These are phyloP conservation scores for Ceratina australensis DNA, from an alignment of 1,140 invertebrate genomes.

Conservation along the genomic window DNA sequence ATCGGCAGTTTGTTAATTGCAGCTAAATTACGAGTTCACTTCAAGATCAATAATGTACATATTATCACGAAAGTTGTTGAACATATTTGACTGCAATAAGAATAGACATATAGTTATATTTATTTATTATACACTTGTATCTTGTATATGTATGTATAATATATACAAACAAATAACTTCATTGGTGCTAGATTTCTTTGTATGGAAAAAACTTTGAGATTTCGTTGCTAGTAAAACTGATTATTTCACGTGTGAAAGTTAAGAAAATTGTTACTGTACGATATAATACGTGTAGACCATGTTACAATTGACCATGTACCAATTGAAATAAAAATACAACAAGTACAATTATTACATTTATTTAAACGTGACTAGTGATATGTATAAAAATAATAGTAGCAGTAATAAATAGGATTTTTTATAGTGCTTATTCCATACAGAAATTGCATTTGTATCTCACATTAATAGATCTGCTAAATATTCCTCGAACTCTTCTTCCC, in stretches of 20 bases:
- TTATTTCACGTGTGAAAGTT: constrained; percentile 24
- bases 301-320: background rate
- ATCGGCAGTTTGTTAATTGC: background rate
- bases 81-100: constrained; percentile 28
- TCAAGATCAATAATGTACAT: constrained; percentile 19
- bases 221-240: background rate
- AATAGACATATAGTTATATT: constrained; percentile 26
- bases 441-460: constrained; percentile 66
- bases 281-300: constrained; percentile 5
- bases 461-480: constrained; percentile 84
- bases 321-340: constrained; percentile 34
- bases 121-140: constrained; percentile 33
- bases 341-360: constrained; percentile 33
- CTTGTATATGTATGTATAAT: background rate
- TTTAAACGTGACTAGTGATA: constrained; percentile 29
- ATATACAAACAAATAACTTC: constrained; percentile 3
- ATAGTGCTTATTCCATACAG: background rate
- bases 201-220: constrained; percentile 1
- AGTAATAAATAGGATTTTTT: background rate
- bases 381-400: constrained; percentile 15
- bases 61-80: constrained; percentile 16
- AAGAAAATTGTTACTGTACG: constrained; percentile 24
- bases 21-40: constrained; percentile 3
- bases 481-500: constrained; percentile 83
- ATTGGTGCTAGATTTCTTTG: constrained; percentile 28